phyloP scores from a whole-genome alignment of 2,113 vertebrate species.

The Anoplopoma fimbria region DNA sequence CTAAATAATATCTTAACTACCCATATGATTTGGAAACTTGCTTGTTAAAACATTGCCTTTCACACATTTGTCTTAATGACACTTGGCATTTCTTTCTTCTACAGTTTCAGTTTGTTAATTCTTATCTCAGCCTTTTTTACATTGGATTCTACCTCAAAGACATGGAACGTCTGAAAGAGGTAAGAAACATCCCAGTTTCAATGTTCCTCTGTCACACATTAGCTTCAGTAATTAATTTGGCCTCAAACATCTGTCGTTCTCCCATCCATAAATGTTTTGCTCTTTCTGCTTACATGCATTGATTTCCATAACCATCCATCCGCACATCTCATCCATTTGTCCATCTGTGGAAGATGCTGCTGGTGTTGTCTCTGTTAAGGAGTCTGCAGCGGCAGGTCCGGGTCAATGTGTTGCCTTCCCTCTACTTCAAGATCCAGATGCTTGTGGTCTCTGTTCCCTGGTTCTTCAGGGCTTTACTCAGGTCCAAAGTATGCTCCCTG shows the following conservation, averaged over 20 bases:
- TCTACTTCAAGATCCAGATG: slow-evolving; percentile 86
- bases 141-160: slow-evolving; percentile 99
- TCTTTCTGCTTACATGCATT: slow-evolving; percentile 27
- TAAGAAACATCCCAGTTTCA: slow-evolving; percentile 65
- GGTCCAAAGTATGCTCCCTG: slow-evolving; percentile 73
- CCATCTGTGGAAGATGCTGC: slow-evolving; percentile 85
- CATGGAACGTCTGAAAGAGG: slow-evolving; percentile 99
- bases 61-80: background rate
- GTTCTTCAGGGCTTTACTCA: slow-evolving; percentile 60
- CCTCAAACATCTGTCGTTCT: background rate
- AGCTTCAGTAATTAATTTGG: background rate
- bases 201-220: background rate
- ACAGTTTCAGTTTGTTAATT: slow-evolving; percentile 99
- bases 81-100: slow-evolving; percentile 35
- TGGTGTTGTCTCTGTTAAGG: slow-evolving; percentile 89
- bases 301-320: slow-evolving; percentile 12
- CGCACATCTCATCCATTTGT: slow-evolving; percentile 25
- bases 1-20: background rate
- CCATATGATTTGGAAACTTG: background rate
- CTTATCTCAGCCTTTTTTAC: slow-evolving; percentile 99
- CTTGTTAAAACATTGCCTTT: background rate
- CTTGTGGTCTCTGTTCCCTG: slow-evolving; percentile 73
- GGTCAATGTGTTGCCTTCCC: slow-evolving; percentile 85
- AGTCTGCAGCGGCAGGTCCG: slow-evolving; percentile 90
- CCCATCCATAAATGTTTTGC: background rate